Base-by-base conservation (phyloP, 2,113 vertebrate species). In the Coturnix japonica region DNA sequence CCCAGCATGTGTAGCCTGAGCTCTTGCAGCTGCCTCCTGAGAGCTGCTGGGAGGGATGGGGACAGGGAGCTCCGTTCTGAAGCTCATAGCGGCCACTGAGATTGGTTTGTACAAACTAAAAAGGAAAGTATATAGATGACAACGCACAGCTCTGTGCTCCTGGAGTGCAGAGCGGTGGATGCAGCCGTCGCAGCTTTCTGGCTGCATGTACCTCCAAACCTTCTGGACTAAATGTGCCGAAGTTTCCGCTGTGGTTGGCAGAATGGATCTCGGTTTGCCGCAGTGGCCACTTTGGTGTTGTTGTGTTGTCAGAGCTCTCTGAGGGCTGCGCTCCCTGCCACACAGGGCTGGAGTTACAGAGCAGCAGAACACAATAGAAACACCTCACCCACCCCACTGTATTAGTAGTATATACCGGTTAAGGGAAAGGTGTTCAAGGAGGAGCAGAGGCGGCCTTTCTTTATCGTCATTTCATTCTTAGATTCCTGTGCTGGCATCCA, bases 141-240 rank as follows among this genome's bases (percentile, higher is more conserved):
- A 76, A 31, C 1, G 13, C 54, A n/a, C 53, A 23, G 81, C 30
- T 60, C 2, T 2, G 14, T 2, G 28, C 39, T 79, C 16, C 64
- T 9, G 0, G n/a, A 59, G 43, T 1, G 13, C 1, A 0, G 83
- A 76, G 66, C 8, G 11, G 70, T 71, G 10, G 12, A 8, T 56
- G 8, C 26, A 85, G 61, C 51, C 61, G 18, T 31, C 51, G 3
- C n/a, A 20, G 69, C 60, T 18, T 37, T 77, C 43, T 80, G 4
- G 7, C 7, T 88, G 82, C 65, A 64, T 10, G 0, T 19, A 12
- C 46, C 44, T 57, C 54, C 49, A 43, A 39, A 53, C 0, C 0
- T 21, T 26, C 8, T 0, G 0, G 35, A 20, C 39, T 47, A 21
- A 67, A 16, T 7, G 2, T 1, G 0, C 0, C 23, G 51, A 7